A percentile compares a stretch with the other conserved stretches of the same genome.
Conservation (phyloP, 2,888 invertebrate species). For the Empis livida region DNA sequence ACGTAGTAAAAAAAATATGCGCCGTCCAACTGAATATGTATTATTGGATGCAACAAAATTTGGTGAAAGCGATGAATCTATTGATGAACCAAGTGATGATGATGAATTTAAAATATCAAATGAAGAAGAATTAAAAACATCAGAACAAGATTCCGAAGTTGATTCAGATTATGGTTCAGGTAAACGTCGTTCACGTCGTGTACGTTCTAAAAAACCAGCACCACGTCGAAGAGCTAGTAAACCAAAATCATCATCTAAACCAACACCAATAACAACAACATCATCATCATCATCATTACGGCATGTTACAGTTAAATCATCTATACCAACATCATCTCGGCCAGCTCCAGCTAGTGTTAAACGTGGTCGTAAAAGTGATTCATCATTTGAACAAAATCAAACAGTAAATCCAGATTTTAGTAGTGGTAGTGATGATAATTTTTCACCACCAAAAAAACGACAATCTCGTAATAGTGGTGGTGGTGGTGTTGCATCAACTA, state of each 20-base stretch:
- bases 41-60: slow-evolving; percentile 30
- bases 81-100: slow-evolving; percentile 26
- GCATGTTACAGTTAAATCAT: background rate
- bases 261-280: background rate
- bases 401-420: slow-evolving; percentile 12
- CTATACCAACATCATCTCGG: background rate
- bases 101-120: slow-evolving; percentile 34
- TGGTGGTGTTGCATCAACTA: slow-evolving; percentile 13
- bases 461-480: background rate
- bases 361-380: background rate
- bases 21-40: slow-evolving; percentile 30
- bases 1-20: slow-evolving; percentile 30
- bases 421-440: slow-evolving; percentile 13
- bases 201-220: background rate
- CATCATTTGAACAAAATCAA: slow-evolving; percentile 4
- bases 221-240: background rate
- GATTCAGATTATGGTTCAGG: slow-evolving; percentile 24
- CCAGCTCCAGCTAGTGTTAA: background rate
- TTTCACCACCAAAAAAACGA: slow-evolving; percentile 12
- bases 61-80: slow-evolving; percentile 12
- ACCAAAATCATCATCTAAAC: background rate
- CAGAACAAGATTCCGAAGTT: slow-evolving; percentile 22
- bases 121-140: slow-evolving; percentile 23
- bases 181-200: slow-evolving; percentile 14
- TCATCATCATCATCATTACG: background rate